These are phyloP conservation scores for Bombus terrestris DNA, from an alignment of 1,140 invertebrate species.

Conservation along the genomic window DNA sequence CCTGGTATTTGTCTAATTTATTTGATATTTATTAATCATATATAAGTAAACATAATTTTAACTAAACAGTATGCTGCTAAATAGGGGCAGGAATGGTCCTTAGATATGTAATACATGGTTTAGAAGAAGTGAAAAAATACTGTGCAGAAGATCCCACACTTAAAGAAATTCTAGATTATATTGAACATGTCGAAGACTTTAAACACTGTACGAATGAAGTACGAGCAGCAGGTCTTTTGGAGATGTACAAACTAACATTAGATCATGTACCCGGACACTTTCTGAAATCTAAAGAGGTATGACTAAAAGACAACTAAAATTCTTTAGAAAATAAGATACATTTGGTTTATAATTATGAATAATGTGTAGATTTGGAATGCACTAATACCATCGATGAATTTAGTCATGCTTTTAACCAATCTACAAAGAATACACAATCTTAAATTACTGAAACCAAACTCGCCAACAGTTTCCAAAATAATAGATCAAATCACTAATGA, in stretches of 20 bases:
- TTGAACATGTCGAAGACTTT: constrained; percentile 84
- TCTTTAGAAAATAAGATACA: not conserved
- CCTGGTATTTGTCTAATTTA: constrained; percentile 78
- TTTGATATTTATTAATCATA: not conserved
- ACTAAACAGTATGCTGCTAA: constrained; percentile 43
- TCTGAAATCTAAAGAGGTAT: constrained; percentile 85
- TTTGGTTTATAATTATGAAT: constrained; percentile 5
- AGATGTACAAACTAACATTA: constrained; percentile 82
- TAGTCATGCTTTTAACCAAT: constrained; percentile 84
- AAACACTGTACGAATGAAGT: constrained; percentile 84
- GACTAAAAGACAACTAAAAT: not conserved
- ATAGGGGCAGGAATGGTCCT: constrained; percentile 83
- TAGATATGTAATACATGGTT: constrained; percentile 83
- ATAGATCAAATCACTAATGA: constrained; percentile 79
- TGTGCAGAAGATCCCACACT: constrained; percentile 76
- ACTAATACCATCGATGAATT: constrained; percentile 84
- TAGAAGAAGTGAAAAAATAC: constrained; percentile 82
- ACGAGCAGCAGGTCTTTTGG: constrained; percentile 82
- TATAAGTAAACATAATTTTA: not conserved
- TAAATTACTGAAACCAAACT: constrained; percentile 82
- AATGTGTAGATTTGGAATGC: constrained; percentile 85
- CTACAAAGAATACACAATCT: constrained; percentile 86
- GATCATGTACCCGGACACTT: constrained; percentile 87
- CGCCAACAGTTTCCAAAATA: constrained; percentile 76
- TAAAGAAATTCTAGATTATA: constrained; percentile 83